Conservation (phyloP, 37 sponge, comb jelly and placozoan genomes). For the Ianthella basta region DNA sequence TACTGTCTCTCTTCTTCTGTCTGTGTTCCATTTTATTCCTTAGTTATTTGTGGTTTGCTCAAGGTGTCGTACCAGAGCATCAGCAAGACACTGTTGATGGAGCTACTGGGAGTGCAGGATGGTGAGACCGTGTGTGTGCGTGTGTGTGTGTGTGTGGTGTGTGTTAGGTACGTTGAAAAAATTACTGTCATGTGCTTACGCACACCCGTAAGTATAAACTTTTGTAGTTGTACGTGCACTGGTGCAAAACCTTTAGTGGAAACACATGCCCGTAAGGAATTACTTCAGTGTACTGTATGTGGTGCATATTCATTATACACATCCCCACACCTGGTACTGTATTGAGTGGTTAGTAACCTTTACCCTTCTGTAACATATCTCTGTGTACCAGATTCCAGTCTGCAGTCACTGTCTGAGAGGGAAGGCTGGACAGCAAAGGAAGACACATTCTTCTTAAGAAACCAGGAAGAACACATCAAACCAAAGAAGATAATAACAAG, state of each 20-base stretch:
- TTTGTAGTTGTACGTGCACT: too few relatives aligned
- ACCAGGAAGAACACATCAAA: conserved; percentile 72
- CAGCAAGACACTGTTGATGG: conserved; percentile 23
- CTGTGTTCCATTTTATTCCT: not conserved
- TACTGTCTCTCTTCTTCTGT: not conserved
- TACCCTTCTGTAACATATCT: too few relatives aligned
- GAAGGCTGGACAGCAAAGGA: conserved; percentile 39
- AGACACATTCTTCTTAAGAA: conserved; percentile 44
- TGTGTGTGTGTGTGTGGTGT: too few relatives aligned
- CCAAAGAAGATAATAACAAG: conserved; percentile 84
- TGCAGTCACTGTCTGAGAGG: conserved; percentile 23
- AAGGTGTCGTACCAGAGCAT: conserved; percentile 70
- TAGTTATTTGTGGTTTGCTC: conserved; percentile 58
- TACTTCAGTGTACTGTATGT: too few relatives aligned
- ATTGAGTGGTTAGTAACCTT: too few relatives aligned
- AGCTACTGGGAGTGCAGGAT: conserved; percentile 48
- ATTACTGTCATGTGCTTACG: not conserved
- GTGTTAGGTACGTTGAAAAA: too few relatives aligned
- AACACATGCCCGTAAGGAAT: too few relatives aligned
- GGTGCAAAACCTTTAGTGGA: too few relatives aligned
- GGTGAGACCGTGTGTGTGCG: not conserved
- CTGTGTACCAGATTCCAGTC: too few relatives aligned
- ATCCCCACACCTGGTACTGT: too few relatives aligned
- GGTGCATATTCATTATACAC: too few relatives aligned
- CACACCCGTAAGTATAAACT: too few relatives aligned